Percentiles rank a stretch among this genome's conserved stretches.
These are phyloP conservation scores for Catharus fuscescens DNA, from an alignment of 2,113 vertebrate species.

Conservation along the genomic window DNA sequence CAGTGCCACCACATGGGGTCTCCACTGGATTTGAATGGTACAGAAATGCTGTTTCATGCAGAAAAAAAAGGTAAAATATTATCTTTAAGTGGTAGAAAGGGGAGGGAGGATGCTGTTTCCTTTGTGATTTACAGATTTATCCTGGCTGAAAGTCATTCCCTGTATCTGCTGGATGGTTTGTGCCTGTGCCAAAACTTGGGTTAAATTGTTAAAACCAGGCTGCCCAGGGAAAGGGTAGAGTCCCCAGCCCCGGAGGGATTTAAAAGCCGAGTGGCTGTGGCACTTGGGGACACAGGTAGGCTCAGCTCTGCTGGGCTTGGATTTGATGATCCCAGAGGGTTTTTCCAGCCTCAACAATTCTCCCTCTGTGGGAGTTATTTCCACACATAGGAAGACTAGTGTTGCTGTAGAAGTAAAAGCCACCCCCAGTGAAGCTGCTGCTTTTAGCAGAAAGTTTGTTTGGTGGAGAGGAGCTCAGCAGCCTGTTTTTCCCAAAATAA, in stretches of 20 bases:
- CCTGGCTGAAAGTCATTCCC: background rate
- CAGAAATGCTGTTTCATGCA: background rate
- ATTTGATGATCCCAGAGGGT: background rate
- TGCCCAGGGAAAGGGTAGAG: background rate
- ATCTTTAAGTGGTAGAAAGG: background rate
- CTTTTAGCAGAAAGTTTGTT: background rate
- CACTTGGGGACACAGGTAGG: background rate
- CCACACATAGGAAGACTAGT: background rate
- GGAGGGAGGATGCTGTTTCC: background rate
- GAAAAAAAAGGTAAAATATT: background rate
- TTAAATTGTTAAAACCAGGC: background rate
- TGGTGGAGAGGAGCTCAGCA: background rate
- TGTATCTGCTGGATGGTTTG: background rate
- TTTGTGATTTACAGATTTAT: background rate
- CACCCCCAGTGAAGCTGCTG: background rate
- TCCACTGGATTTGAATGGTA: background rate
- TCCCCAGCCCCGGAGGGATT: background rate
- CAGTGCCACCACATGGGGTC: accelerated
- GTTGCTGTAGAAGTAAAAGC: background rate
- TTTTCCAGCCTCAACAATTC: background rate
- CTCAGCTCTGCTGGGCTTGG: background rate
- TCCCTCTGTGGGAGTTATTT: background rate
- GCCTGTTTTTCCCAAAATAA: background rate
- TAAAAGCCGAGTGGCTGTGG: background rate
- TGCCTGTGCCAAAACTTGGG: background rate